Percentiles rank a stretch among this genome's conserved stretches.
Evolutionary conservation across 64 coral and sea anemone genomes (phyloP).

Genomic region (Acropora yongei): DNA sequence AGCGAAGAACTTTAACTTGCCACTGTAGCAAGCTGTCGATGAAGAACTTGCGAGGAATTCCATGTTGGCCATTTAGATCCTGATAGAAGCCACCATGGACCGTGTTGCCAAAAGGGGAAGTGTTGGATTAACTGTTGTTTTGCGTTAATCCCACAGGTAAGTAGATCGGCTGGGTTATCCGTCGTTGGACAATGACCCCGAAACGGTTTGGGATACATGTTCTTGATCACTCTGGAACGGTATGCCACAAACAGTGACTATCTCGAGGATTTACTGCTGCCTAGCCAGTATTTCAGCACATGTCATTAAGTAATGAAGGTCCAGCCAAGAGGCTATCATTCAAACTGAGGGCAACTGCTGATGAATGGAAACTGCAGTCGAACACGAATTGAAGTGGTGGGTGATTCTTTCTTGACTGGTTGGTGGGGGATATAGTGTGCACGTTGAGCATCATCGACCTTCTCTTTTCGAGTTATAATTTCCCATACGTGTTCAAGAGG

Average conservation of each 20-base stretch:
- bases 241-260: slow-evolving; percentile 58
- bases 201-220: neutral
- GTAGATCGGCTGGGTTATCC: too few species aligned
- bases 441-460: slow-evolving; percentile 13
- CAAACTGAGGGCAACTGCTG: slow-evolving; percentile 32
- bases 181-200: too few species aligned
- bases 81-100: too few species aligned
- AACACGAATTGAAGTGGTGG: slow-evolving; percentile 63
- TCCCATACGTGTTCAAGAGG: slow-evolving; percentile 43
- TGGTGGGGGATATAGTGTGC: slow-evolving; percentile 68
- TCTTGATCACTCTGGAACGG: slow-evolving; percentile 52
- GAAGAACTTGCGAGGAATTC: too few species aligned
- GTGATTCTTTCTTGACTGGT: slow-evolving; percentile 42
- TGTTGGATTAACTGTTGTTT: too few species aligned
- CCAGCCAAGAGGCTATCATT: slow-evolving; percentile 32
- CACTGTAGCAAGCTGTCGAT: too few species aligned
- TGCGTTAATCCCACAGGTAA: too few species aligned
- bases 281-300: slow-evolving; percentile 41
- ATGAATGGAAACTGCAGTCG: slow-evolving; percentile 34
- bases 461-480: slow-evolving; percentile 58
- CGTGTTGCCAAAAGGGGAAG: too few species aligned
- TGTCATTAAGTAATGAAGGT: neutral
- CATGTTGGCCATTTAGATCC: too few species aligned
- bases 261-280: slow-evolving; percentile 47
- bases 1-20: slow-evolving; percentile 20